phyloP scores from a whole-genome alignment of 2,797 vertebrate genomes.

The Rhynchotus rufescens region DNA sequence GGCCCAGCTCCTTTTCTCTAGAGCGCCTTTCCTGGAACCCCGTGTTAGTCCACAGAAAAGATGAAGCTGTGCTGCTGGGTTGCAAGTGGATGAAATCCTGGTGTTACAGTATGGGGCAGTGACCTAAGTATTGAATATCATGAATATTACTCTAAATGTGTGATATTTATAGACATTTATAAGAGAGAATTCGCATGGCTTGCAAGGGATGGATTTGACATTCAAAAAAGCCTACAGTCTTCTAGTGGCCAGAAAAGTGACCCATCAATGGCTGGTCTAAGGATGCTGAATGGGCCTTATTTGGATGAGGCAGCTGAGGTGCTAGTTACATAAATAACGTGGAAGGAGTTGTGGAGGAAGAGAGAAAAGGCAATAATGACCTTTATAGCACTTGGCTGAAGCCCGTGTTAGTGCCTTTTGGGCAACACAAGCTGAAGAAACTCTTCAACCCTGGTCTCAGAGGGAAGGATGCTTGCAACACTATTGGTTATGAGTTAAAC shows the following conservation, averaged over 20 bases:
- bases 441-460: not conserved
- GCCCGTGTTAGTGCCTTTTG: not conserved
- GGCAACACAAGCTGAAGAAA: not conserved
- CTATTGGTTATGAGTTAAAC: constrained; percentile 1
- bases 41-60: not conserved
- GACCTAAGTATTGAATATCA: not conserved
- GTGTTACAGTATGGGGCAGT: not conserved
- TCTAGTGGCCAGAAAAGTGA: rapidly evolving
- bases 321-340: not conserved
- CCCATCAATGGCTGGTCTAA: not conserved
- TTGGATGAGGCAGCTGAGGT: not conserved
- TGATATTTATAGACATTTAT: not conserved
- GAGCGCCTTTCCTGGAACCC: not conserved
- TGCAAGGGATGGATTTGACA: not conserved
- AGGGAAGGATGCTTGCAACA: not conserved
- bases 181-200: not conserved
- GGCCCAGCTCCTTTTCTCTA: not conserved
- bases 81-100: not conserved
- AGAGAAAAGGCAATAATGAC: not conserved
- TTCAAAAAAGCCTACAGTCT: not conserved
- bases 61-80: not conserved
- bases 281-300: not conserved
- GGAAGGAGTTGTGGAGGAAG: not conserved
- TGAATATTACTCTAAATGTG: rapidly evolving
- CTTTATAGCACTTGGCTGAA: not conserved